Percentiles rank a stretch among this genome's conserved stretches.
These are phyloP conservation scores for Parapristionchus giblindavisi DNA, from an alignment of 2,888 invertebrate genomes.

Conservation along the genomic window DNA sequence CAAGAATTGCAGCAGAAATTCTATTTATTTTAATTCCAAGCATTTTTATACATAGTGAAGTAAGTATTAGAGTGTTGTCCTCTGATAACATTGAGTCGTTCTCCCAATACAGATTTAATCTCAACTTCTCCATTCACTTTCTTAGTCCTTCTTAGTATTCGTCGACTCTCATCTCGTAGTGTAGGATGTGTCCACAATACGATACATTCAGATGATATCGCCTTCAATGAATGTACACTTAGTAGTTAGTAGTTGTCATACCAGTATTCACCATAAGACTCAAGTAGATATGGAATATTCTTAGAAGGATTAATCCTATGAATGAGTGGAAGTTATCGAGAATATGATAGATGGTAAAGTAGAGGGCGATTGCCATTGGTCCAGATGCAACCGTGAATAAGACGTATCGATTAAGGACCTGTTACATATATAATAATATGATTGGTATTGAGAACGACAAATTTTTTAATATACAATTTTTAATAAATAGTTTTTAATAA, in stretches of 20 bases:
- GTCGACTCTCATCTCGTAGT: not conserved
- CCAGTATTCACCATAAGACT: not conserved
- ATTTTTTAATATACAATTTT: not conserved
- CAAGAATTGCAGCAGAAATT: not conserved
- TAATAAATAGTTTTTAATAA: not conserved
- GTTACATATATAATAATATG: not conserved
- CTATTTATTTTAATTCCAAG: not conserved
- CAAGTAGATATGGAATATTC: not conserved
- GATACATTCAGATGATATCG: not conserved
- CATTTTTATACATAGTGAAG: not conserved
- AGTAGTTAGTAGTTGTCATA: not conserved
- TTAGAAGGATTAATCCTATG: not conserved
- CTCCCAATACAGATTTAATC: constrained; percentile 20
- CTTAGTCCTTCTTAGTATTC: not conserved
- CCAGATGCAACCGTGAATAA: not conserved
- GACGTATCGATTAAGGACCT: constrained; percentile 30
- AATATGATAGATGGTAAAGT: not conserved
- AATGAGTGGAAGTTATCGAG: not conserved
- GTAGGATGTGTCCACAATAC: not conserved
- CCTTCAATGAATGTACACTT: constrained; percentile 1
- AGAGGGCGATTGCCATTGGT: constrained; percentile 1
- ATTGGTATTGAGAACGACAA: not conserved
- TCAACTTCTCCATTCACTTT: not conserved
- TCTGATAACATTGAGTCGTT: not conserved
- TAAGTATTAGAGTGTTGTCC: not conserved